Evolutionary conservation across 1,140 invertebrate species (phyloP).

Genomic region (Heliconius eleuchia): DNA sequence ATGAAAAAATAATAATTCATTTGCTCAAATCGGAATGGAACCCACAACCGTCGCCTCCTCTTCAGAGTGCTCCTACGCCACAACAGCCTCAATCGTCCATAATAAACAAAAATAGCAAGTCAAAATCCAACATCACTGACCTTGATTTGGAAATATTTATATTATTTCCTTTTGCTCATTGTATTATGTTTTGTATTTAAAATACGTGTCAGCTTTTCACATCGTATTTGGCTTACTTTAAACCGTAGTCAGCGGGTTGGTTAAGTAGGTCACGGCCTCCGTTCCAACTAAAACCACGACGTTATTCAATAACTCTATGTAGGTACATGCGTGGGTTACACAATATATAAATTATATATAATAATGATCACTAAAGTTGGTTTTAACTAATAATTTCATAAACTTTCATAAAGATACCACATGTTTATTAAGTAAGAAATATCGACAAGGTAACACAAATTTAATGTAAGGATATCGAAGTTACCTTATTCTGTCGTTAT

Average conservation of each 20-base stretch:
- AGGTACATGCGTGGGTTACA: background rate
- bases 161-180: background rate
- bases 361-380: background rate
- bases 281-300: background rate
- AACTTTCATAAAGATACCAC: background rate
- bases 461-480: background rate
- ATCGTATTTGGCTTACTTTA: constrained; percentile 8
- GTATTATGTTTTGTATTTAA: constrained; percentile 2
- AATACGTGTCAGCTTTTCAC: constrained; percentile 2
- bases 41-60: too few species aligned
- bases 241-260: background rate
- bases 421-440: background rate
- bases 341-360: background rate
- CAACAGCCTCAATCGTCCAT: background rate
- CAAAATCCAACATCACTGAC: background rate
- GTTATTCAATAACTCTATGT: constrained; percentile 7
- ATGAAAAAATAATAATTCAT: too few species aligned
- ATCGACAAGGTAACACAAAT: background rate
- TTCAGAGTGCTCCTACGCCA: too few species aligned
- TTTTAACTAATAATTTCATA: background rate
- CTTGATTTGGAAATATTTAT: background rate
- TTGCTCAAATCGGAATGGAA: too few species aligned
- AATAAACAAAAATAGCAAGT: background rate
- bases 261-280: constrained; percentile 7
- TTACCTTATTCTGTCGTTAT: background rate